Conservation (phyloP, 2,113 vertebrate species). For the Ctenodactylus gundi region DNA sequence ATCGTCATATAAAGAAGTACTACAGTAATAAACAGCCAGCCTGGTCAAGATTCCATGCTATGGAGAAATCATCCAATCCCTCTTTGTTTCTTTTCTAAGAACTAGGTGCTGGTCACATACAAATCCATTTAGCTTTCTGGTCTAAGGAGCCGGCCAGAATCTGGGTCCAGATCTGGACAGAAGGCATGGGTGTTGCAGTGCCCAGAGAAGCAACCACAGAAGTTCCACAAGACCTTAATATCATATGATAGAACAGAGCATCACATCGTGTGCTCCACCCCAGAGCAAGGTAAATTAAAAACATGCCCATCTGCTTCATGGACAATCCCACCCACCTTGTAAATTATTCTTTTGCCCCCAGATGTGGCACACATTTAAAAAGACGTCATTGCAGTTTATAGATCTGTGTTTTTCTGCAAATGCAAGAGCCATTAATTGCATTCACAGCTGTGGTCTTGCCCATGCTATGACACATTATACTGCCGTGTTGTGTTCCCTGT, state of each 20-base stretch:
- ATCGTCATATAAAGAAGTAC: background rate
- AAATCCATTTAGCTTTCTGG: conserved; percentile 3
- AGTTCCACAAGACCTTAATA: conserved; percentile 34
- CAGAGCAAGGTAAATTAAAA: conserved; percentile 47
- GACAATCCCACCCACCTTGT: conserved; percentile 1
- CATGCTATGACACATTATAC: background rate
- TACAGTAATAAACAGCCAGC: background rate
- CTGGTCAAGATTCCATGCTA: too few relatives aligned
- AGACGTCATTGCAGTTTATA: conserved; percentile 55
- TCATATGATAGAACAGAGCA: background rate
- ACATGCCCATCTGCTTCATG: conserved; percentile 36
- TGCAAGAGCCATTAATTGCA: conserved; percentile 1
- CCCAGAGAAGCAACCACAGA: background rate
- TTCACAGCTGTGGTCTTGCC: conserved; percentile 30
- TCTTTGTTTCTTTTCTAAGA: conserved; percentile 44
- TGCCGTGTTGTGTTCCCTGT: background rate
- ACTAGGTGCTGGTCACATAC: background rate
- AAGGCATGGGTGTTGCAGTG: background rate
- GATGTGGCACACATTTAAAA: conserved; percentile 64
- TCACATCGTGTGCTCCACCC: conserved; percentile 50
- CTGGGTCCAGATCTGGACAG: conserved; percentile 27
- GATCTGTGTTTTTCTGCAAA: conserved; percentile 47
- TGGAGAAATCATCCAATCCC: background rate
- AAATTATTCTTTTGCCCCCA: conserved; percentile 7
- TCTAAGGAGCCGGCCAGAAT: conserved; percentile 25